Evolutionary conservation across 2,888 invertebrate species (phyloP), one percentile per base, ranked within the genome.

Genomic region (Plutella xylostella): DNA sequence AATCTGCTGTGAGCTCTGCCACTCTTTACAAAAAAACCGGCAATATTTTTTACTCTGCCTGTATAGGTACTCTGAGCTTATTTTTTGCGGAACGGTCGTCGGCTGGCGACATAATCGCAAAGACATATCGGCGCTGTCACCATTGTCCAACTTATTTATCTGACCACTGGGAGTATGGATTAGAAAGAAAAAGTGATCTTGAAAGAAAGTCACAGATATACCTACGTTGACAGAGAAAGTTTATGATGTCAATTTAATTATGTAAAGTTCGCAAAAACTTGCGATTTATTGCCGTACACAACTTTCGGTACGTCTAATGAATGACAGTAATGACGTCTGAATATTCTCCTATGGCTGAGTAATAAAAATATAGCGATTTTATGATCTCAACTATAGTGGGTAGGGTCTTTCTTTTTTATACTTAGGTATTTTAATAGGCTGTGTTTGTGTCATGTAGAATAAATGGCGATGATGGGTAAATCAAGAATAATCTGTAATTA

Each of bases 141-240:
- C 22, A 39, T 39, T 22, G 39, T 39, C 4, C 25, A 12, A 15
- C 22, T 25, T 22, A 22, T 15, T 39, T 22, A 19, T 11, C 22
- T 39, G 39, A 25, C 39, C 39, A 25, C 25, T 39, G 15, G 37
- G 3, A n/a, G 19, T 39, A 25, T 25, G 15, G 14, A 39, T 39
- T 25, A 21, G 39, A 39, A 22, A 39, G 22, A 39, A 22, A 39
- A 39, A 39, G 39, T 39, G 39, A 39, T 19, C 25, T 15, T 37
- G 25, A 22, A 39, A 39, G 39, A 39, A 39, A 39, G 38, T 15
- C 15, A 9, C 14, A 14, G n/a, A 34, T 17, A 15, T 34, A 17
- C 17, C 14, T n/a, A 39, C 14, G 19, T 12, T 15, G 39, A 39
- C 39, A 39, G 22, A 39, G 39, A 39, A 39, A 39, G 39, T 39